Evolutionary conservation across 2,888 invertebrate species (phyloP).

Genomic region (Netelia fuscicornis): DNA sequence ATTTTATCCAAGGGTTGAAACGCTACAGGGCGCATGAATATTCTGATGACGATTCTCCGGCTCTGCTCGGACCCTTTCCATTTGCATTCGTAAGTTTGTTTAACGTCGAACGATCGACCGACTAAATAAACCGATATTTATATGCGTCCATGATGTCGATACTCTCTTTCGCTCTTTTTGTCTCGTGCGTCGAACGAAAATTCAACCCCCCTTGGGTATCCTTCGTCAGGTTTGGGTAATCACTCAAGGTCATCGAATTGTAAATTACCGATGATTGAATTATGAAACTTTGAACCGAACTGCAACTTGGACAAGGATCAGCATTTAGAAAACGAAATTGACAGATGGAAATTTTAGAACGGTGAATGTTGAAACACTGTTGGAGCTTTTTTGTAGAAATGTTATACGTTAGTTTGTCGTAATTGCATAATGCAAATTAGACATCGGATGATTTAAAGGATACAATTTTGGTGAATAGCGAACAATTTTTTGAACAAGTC

Average conservation of each 20-base stretch:
- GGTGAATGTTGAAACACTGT: too few relatives aligned
- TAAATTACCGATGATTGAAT: not conserved
- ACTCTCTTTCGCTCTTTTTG: too few relatives aligned
- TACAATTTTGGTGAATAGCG: too few relatives aligned
- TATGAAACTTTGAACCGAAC: not conserved
- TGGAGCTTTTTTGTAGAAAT: too few relatives aligned
- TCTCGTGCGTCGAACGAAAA: not conserved
- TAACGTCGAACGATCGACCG: conserved; percentile 1
- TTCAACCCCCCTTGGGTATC: not conserved
- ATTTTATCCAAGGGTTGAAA: conserved; percentile 8
- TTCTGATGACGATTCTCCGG: not conserved
- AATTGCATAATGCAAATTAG: too few relatives aligned
- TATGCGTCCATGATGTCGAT: too few relatives aligned
- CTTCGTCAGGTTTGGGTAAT: not conserved
- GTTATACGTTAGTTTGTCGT: too few relatives aligned
- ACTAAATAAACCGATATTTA: not conserved
- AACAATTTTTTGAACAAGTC: too few relatives aligned
- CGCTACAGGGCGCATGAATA: not conserved
- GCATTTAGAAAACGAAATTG: too few relatives aligned
- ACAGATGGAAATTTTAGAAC: too few relatives aligned
- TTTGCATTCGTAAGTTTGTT: conserved; percentile 28
- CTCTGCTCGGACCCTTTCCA: not conserved
- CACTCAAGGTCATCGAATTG: not conserved
- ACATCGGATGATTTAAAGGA: too few relatives aligned
- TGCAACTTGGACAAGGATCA: not conserved